phyloP scores from a whole-genome alignment of 1,140 invertebrate species.

The Berghia stephanieae region DNA sequence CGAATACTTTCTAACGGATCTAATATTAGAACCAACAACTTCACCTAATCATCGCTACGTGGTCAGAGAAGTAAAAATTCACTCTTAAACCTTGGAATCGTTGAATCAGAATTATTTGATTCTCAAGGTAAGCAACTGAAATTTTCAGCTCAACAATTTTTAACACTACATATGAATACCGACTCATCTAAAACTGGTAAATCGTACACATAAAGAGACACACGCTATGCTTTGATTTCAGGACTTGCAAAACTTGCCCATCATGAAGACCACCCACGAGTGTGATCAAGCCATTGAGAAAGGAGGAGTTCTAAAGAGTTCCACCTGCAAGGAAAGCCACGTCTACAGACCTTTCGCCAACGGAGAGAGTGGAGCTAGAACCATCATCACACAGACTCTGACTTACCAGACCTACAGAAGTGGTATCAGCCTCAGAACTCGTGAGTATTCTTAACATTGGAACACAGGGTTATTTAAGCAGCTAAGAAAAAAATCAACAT shows the following conservation, averaged over 20 bases:
- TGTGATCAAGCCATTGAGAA: constrained; percentile 85
- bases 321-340: constrained; percentile 81
- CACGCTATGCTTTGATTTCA: constrained; percentile 32
- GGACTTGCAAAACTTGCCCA: constrained; percentile 77
- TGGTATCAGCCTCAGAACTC: no score
- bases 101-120: no score
- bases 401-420: constrained; percentile 49
- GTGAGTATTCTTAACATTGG: no score
- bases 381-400: constrained; percentile 75
- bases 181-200: not conserved
- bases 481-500: no score
- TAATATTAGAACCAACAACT: no score
- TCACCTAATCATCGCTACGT: no score
- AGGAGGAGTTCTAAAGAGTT: constrained; percentile 75
- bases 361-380: constrained; percentile 78
- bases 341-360: constrained; percentile 82
- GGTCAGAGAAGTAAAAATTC: not conserved
- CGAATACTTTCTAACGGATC: no score
- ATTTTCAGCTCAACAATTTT: no score
- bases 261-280: constrained; percentile 79
- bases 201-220: not conserved
- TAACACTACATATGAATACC: not conserved
- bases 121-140: no score
- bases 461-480: no score
- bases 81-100: not conserved